Evolutionary conservation across 2,888 invertebrate genomes (phyloP).

Genomic region (Meteorus colon): DNA sequence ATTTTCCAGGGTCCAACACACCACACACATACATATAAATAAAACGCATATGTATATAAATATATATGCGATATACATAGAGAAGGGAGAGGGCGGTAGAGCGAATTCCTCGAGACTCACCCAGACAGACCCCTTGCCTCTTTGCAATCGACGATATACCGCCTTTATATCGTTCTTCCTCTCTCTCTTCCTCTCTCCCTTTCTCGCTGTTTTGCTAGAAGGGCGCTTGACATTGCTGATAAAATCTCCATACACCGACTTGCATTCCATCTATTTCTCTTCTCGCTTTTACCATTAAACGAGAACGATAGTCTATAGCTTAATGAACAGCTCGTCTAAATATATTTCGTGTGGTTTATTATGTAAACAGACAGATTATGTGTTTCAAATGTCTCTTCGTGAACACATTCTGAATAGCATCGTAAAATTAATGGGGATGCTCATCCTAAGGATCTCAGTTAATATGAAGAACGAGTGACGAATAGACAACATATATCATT

Average conservation of each 20-base stretch:
- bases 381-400: too few relatives aligned
- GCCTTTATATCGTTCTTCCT: constrained; percentile 36
- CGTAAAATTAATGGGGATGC: too few relatives aligned
- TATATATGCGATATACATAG: background rate
- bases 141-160: constrained; percentile 42
- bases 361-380: too few relatives aligned
- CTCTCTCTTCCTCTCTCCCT: constrained; percentile 1
- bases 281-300: constrained; percentile 31
- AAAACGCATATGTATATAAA: background rate
- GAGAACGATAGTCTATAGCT: constrained; percentile 17
- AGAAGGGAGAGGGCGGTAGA: constrained; percentile 25
- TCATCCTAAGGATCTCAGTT: too few relatives aligned
- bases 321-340: constrained; percentile 31
- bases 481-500: too few relatives aligned
- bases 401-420: too few relatives aligned
- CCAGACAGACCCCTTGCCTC: constrained; percentile 32
- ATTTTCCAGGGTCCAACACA: constrained; percentile 33
- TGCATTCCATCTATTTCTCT: constrained; percentile 33
- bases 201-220: constrained; percentile 9
- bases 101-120: constrained; percentile 35
- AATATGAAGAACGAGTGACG: too few relatives aligned
- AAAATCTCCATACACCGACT: constrained; percentile 37
- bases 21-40: background rate
- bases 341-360: background rate
- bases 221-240: constrained; percentile 39